Conservation (phyloP, 2,113 vertebrate species). For the Todiramphus saurophagus region DNA sequence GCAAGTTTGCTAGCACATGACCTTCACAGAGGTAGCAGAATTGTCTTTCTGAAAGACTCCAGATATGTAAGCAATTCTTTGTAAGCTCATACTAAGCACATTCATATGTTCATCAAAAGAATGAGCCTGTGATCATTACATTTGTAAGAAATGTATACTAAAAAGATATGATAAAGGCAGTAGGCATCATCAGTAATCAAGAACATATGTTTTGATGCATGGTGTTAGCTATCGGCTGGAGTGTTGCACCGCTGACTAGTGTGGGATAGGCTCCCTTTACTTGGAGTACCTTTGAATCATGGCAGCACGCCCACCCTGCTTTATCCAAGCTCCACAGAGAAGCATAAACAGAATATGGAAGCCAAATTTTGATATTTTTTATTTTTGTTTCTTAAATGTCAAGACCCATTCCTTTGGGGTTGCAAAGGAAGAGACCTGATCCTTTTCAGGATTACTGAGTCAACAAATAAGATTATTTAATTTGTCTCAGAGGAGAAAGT, state of each 20-base stretch:
- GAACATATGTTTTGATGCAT: background rate
- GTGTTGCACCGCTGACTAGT: background rate
- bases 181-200: background rate
- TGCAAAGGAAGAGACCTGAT: background rate
- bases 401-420: background rate
- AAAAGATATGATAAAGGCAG: background rate
- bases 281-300: background rate
- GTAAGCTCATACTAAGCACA: background rate
- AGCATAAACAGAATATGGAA: background rate
- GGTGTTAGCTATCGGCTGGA: background rate
- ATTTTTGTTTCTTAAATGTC: background rate
- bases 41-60: background rate
- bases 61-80: background rate
- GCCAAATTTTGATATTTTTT: background rate
- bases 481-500: background rate
- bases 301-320: background rate
- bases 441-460: background rate
- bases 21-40: background rate
- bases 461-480: background rate
- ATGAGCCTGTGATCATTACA: background rate
- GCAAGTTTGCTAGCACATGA: background rate
- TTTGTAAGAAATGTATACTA: background rate
- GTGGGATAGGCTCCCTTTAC: background rate
- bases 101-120: background rate
- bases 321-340: background rate